Base-by-base conservation (phyloP, 2,113 vertebrate species). In the Bombycilla garrulus region DNA sequence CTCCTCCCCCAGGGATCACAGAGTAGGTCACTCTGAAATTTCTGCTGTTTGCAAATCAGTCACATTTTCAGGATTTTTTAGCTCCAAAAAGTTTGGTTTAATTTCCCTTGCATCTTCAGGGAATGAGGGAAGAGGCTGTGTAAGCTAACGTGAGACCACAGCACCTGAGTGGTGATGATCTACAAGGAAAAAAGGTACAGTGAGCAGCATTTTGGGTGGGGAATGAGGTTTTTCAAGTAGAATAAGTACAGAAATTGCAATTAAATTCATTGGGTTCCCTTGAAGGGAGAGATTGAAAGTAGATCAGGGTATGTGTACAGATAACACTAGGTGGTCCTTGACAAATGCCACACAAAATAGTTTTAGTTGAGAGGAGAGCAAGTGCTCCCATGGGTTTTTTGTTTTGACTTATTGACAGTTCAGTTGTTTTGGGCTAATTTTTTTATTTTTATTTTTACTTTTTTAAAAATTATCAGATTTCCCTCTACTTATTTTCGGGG, bases 191-290 rank as follows among this genome's bases (percentile, higher is more conserved):
- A 62, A 54, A 57, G 10, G 12, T 6, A 38, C 5, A 78, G 19
- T 0, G 0, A 47, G 15, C 2, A 7, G 33, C 0, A 0, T 73
- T 95, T 82, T 24, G 6, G 42, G 50, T 35, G 51, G 79, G 70
- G 85, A 71, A 58, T 9, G 12, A 25, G 22, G 5, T 56, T 17
- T 42, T 60, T 42, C 5, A 14, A 50, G 13, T 25, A 54, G 29
- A 74, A 64, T 36, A 83, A 82, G 56, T 40, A 10, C 3, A 45
- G 65, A 40, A 85, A 60, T 50, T 45, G 8, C 14, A 70, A 5
- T 25, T 71, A 48, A 85, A 79, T 24, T 62, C 3, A 0, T 6
- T 3, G 1, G 54, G 11, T 5, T 73, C 18, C 6, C 81, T 56
- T 56, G 42, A 73, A 67, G 16, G 16, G 20, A 25, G 7, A n/a